Conservation (phyloP, 1,140 invertebrate species). For the Trichoplusia ni region DNA sequence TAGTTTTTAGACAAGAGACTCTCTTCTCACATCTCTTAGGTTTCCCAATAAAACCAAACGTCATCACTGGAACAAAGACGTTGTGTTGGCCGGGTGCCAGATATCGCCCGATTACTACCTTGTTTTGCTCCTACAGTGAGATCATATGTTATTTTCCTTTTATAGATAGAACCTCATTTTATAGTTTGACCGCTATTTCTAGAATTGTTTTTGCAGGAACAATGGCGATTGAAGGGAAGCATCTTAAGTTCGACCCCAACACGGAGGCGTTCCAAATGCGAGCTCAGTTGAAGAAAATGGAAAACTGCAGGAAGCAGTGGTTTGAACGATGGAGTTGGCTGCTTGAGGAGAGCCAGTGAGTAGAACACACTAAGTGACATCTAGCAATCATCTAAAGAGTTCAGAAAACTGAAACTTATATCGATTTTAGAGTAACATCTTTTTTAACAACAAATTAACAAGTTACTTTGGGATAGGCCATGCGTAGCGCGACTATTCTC, state of each 20-base stretch:
- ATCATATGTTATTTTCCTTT: conserved; percentile 10
- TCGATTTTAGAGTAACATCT: no score
- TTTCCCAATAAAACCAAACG: conserved; percentile 8
- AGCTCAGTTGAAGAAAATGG: conserved; percentile 73
- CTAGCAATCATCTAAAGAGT: no score
- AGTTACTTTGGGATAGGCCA: no score
- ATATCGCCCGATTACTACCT: not conserved
- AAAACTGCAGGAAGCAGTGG: conserved; percentile 70
- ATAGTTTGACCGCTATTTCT: no score
- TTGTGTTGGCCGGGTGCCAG: not conserved
- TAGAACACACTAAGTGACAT: not conserved
- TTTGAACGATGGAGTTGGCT: conserved; percentile 70
- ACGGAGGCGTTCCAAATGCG: conserved; percentile 72
- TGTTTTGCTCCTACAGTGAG: not conserved
- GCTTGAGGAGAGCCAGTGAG: conserved; percentile 63
- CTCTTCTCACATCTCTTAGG: not conserved
- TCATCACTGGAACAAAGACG: conserved; percentile 18
- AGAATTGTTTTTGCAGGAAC: conserved; percentile 1
- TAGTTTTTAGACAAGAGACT: not conserved
- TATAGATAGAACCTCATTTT: conserved; percentile 13
- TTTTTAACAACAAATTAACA: no score
- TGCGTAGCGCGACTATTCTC: no score
- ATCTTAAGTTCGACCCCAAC: conserved; percentile 63
- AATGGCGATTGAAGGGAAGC: conserved; percentile 48
- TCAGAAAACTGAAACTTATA: no score